These are phyloP conservation scores for Rhineura floridana DNA, from an alignment of 2,113 vertebrate genomes.

Conservation along the genomic window DNA sequence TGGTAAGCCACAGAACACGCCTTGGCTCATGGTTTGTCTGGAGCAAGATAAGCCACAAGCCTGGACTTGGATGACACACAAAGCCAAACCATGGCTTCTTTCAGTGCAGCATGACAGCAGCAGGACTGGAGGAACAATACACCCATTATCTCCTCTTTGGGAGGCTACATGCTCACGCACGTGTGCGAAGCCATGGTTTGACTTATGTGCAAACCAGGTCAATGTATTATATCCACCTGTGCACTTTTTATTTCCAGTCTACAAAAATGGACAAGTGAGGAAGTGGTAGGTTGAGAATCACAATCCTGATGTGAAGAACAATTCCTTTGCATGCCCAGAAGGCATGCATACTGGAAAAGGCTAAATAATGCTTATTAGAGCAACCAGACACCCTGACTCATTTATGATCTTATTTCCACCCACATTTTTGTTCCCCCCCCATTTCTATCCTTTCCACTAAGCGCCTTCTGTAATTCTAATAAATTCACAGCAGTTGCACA, in stretches of 20 bases:
- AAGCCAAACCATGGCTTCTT: no score
- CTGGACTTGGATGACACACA: no score
- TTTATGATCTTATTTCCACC: constrained; percentile 61
- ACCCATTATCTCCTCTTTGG: no score
- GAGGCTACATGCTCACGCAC: no score
- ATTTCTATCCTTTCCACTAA: constrained; percentile 55
- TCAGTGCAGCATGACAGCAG: no score
- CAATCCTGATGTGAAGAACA: constrained; percentile 45
- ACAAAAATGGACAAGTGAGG: not conserved
- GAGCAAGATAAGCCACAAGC: no score
- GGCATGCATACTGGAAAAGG: constrained; percentile 48
- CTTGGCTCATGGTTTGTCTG: no score
- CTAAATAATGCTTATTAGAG: constrained; percentile 31
- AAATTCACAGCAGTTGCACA: constrained; percentile 44
- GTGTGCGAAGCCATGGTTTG: no score
- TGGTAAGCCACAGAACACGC: no score
- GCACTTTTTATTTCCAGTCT: constrained; percentile 37
- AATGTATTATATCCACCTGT: not conserved
- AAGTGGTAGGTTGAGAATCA: not conserved
- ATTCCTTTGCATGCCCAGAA: constrained; percentile 36
- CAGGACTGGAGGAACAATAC: no score
- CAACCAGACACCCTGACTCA: constrained; percentile 55
- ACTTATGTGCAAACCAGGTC: no score
- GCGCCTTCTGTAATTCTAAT: constrained; percentile 56
- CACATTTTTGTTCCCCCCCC: constrained; percentile 47